phyloP scores from a whole-genome alignment of 2,888 invertebrate species.

The Catocala nupta region DNA sequence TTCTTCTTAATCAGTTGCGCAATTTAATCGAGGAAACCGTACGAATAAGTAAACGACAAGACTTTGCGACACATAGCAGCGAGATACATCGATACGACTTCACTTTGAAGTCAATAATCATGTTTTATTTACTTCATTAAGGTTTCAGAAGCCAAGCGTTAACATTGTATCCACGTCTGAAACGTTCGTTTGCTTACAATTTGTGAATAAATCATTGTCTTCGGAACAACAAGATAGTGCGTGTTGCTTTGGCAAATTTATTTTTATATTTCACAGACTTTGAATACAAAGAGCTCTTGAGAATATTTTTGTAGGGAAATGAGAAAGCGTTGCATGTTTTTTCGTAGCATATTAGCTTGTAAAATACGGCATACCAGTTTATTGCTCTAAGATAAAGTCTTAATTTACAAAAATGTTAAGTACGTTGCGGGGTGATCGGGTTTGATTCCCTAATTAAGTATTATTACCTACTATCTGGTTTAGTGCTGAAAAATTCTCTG shows the following conservation, averaged over 20 bases:
- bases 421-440: too few relatives aligned
- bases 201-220: constrained; percentile 80
- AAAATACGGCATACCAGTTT: constrained; percentile 1
- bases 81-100: not conserved
- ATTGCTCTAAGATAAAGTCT: too few relatives aligned
- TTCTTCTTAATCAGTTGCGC: too few relatives aligned
- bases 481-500: too few relatives aligned
- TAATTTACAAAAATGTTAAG: too few relatives aligned
- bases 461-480: too few relatives aligned
- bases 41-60: too few relatives aligned
- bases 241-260: constrained; percentile 78
- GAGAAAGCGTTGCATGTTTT: constrained; percentile 6
- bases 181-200: constrained; percentile 60
- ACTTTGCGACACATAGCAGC: too few relatives aligned
- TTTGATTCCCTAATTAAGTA: too few relatives aligned
- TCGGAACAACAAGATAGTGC: constrained; percentile 78
- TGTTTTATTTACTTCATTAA: constrained; percentile 37
- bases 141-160: constrained; percentile 23
- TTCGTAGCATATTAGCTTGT: constrained; percentile 20
- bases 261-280: constrained; percentile 71
- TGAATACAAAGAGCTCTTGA: constrained; percentile 54
- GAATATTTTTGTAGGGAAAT: constrained; percentile 37
- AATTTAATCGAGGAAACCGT: too few relatives aligned
- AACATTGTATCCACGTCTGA: constrained; percentile 45
- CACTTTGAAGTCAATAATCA: constrained; percentile 18